These are phyloP conservation scores for Antechinus stuartii DNA, from an alignment of 2,113 vertebrate species.

Conservation along the genomic window DNA sequence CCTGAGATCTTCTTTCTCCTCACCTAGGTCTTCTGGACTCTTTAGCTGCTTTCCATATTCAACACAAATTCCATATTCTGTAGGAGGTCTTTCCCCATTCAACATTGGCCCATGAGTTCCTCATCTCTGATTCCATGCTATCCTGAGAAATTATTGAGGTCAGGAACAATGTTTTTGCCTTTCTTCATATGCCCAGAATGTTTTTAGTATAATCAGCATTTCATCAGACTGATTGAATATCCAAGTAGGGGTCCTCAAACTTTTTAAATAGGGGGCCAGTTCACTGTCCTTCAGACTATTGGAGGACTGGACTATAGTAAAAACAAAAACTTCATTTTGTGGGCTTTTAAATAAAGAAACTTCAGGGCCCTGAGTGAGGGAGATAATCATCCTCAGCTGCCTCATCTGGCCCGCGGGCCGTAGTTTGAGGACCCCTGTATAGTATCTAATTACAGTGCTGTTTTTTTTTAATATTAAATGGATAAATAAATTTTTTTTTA, in stretches of 20 bases:
- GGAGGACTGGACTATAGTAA: no score
- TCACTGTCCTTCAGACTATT: no score
- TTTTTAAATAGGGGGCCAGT: no score
- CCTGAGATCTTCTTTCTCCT: neutral
- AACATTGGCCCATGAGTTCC: neutral
- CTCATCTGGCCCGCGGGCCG: no score
- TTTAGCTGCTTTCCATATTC: neutral
- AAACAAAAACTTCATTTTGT: no score
- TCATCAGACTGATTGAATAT: neutral
- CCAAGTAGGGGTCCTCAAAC: no score
- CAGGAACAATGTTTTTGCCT: neutral
- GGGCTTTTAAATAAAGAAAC: no score
- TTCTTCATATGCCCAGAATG: neutral
- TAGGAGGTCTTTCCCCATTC: neutral
- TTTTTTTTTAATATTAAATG: neutral
- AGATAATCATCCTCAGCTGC: no score
- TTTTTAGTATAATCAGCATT: neutral
- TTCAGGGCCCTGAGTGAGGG: no score
- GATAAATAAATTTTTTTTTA: neutral
- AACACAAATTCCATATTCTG: neutral
- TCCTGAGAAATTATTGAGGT: neutral
- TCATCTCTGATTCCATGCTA: neutral
- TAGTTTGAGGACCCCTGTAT: neutral
- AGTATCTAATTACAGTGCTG: neutral
- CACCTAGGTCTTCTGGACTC: neutral